A percentile compares a stretch with the other conserved stretches of the same genome.
Conservation (phyloP, 37 sponge, comb jelly and placozoan genomes). For the Eunapius fragilis region DNA sequence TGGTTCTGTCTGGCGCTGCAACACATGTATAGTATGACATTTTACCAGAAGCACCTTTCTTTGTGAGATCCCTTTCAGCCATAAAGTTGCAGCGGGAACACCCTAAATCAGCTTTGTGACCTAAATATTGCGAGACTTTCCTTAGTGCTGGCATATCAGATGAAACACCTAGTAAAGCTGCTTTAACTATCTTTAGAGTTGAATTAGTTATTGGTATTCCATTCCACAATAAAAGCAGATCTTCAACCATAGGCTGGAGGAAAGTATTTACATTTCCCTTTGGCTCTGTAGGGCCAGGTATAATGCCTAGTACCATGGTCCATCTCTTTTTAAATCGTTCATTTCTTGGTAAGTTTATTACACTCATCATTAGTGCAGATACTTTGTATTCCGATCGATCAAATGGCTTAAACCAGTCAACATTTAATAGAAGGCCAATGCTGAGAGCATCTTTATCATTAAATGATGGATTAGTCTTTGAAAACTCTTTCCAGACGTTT, state of each 20-base stretch:
- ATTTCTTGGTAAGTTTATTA: not conserved
- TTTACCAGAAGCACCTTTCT: not conserved
- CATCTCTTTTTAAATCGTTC: not conserved
- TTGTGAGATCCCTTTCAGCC: not conserved
- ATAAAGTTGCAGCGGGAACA: too few species aligned
- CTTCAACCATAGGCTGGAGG: not conserved
- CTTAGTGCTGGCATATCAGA: too few species aligned
- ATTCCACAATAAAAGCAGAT: too few species aligned
- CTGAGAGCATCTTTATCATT: not conserved
- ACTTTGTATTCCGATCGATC: not conserved
- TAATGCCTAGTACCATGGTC: too few species aligned
- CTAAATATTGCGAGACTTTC: too few species aligned
- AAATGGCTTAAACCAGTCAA: not conserved
- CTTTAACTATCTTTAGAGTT: not conserved
- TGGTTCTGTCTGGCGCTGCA: not conserved
- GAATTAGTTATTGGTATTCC: not conserved
- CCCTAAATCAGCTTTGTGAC: too few species aligned
- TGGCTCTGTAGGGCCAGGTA: not conserved
- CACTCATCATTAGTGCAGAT: not conserved
- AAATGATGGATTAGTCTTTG: too few species aligned
- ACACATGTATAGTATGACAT: not conserved
- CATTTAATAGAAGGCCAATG: not conserved
- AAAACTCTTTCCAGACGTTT: not conserved
- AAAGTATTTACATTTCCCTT: not conserved
- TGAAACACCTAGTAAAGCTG: not conserved